Base-by-base conservation (phyloP, 2,797 vertebrate species). In the Halcyon badia region DNA sequence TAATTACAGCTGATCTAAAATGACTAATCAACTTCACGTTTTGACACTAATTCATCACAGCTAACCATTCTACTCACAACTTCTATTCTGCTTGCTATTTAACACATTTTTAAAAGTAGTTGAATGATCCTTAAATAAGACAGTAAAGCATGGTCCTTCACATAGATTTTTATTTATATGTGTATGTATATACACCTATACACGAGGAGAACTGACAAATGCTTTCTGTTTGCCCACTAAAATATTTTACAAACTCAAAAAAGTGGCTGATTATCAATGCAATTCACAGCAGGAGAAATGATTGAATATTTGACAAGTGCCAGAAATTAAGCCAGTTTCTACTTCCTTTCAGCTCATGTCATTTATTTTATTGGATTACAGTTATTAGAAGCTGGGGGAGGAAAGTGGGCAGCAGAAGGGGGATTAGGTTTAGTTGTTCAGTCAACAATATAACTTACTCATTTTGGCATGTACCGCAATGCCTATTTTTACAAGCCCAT, bases 401-500 rank as follows among this genome's bases (percentile, higher is more conserved):
- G 92, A 68, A 81, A 73, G 95, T 93, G 89, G 96, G 96, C 80
- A 92, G 91, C 60, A 73, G 86, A 77, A 89, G 82, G 77, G 73
- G 79, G 93, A 82, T 75, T 68, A 28, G 73, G 89, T 91, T 94
- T 91, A 42, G 87, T 77, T 84, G 65, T 84, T 84, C 84, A 76
- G 61, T 44, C 52, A 11, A 92, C 87, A 77, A 75, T 84, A 24
- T 83, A 84, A 80, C 75, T 94, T 77, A 94, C 89, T 94, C 94
- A 93, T 87, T 83, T 69, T 90, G 92, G 93, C 78, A 76, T 8
- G 1, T 14, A 79, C 42, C 4, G 14, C 71, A 28, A 8, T 7
- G 66, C 77, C 89, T 97, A 92, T 93, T 96, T 97, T 97, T 95
- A 91, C 87, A 6, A 90, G 83, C 79, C 87, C 89, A 69, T 92